A percentile compares a stretch with the other conserved stretches of the same genome.
These are phyloP conservation scores for Lasius fuliginosus DNA, from an alignment of 2,888 invertebrate species.

Conservation along the genomic window DNA sequence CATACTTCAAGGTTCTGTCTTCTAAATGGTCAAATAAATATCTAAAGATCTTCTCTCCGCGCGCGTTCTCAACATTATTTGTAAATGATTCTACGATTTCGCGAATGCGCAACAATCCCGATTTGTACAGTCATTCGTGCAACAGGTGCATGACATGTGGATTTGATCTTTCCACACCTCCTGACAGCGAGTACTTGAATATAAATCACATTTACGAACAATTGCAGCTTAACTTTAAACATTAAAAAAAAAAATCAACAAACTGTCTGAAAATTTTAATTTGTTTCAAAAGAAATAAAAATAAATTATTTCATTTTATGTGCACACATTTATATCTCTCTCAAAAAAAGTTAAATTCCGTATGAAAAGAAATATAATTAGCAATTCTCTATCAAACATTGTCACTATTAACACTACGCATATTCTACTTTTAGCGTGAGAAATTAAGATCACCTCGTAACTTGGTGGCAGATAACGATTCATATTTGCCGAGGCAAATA, in stretches of 20 bases:
- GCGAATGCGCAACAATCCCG: not conserved
- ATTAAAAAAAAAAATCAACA: not conserved
- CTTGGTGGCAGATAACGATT: conserved; percentile 2
- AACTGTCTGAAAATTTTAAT: not conserved
- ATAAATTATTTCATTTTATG: not conserved
- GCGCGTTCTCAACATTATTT: not conserved
- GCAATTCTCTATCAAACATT: not conserved
- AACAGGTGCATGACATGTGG: not conserved
- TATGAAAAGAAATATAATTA: not conserved
- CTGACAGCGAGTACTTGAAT: not conserved
- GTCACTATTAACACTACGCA: not conserved
- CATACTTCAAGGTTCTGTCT: not conserved
- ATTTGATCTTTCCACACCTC: not conserved
- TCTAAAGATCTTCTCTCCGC: not conserved
- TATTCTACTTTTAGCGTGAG: not conserved
- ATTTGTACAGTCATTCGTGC: not conserved
- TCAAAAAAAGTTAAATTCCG: not conserved
- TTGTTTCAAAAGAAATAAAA: not conserved
- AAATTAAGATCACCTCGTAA: conserved; percentile 1
- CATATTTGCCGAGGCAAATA: conserved; percentile 4
- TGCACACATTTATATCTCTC: not conserved
- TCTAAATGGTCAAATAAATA: not conserved
- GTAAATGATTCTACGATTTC: conserved; percentile 25
- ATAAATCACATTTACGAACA: not conserved
- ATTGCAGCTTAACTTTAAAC: not conserved